Base-by-base conservation (phyloP, 2,113 vertebrate genomes). In the Mesoclemmys tuberculata region DNA sequence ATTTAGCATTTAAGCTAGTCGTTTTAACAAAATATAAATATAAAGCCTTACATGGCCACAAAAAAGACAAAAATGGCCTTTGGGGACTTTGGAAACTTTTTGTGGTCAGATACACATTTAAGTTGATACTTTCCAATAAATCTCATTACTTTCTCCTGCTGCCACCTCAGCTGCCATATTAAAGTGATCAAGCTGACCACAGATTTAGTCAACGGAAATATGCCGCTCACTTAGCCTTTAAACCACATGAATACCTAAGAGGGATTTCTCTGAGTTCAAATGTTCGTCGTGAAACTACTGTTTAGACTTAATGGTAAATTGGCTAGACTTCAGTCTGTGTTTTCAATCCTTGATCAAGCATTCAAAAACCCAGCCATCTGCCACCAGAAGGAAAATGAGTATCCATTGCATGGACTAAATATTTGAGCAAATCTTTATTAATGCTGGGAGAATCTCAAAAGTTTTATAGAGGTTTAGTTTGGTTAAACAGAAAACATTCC, bases 111-210 rank as follows among this genome's bases (percentile, higher is more conserved):
- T 96, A 84, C 22, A 41, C 95, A 94, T 95, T 97, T 95, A 96
- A 94, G 92, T 54, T 84, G 87, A 91, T 92, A 90, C 54, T 90
- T 95, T 96, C 90, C 96, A 98, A 97, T 94, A 90, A 89, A 90
- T 97, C 94, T 97, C 91, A 93, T 95, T 84, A 85, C 87, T 98
- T 93, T 95, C 87, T 96, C 84, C 41, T 93, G 90, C 87, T 90
- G 92, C 93, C 95, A 97, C 93, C 75, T 96, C 92, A 87, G 89
- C 90, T 97, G 93, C 95, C 90, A 83, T 96, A 97, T 97, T 97
- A 98, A 98, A 98, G 87, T 93, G 95, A 98, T 97, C 93, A 96
- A 96, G 93, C 80, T 97, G 85, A 98, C 98, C 97, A 78, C 98
- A 98, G 95, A 98, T 96, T 96, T 98, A 97, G 96, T 97, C 77